Percentiles rank a stretch among this genome's conserved stretches.
phyloP scores from a whole-genome alignment of 2,888 invertebrate genomes.

The Erebia aethiops region DNA sequence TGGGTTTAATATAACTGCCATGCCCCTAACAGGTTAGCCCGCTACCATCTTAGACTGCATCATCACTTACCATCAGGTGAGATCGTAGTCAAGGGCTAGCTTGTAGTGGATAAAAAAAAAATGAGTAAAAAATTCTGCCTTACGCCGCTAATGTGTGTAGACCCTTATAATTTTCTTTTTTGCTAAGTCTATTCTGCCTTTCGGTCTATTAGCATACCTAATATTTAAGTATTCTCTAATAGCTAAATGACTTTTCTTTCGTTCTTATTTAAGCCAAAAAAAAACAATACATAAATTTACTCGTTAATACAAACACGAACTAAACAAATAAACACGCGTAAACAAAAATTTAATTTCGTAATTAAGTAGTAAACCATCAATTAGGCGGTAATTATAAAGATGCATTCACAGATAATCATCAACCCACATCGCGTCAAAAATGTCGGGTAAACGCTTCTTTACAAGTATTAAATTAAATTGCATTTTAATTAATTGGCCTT shows the following conservation, averaged over 20 bases:
- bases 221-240: no score
- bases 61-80: no score
- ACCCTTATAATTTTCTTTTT: not conserved
- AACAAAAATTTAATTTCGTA: constrained; percentile 4
- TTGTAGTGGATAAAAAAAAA: no score
- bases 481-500: constrained; percentile 65
- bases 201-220: no score
- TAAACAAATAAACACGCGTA: constrained; percentile 3
- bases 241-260: no score
- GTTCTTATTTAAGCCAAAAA: no score
- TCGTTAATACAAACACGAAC: not conserved
- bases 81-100: no score
- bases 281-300: not conserved
- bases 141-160: not conserved
- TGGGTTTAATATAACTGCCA: no score
- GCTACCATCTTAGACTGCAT: no score
- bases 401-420: constrained; percentile 42
- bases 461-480: constrained; percentile 56
- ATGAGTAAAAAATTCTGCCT: not conserved
- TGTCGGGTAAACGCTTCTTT: constrained; percentile 67
- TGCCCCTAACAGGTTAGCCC: no score
- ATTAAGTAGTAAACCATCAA: constrained; percentile 41
- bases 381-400: constrained; percentile 41
- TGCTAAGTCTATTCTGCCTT: not conserved
- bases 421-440: constrained; percentile 63